Conservation (phyloP, 1,140 invertebrate genomes). For the Muscidifurax raptorellus region DNA sequence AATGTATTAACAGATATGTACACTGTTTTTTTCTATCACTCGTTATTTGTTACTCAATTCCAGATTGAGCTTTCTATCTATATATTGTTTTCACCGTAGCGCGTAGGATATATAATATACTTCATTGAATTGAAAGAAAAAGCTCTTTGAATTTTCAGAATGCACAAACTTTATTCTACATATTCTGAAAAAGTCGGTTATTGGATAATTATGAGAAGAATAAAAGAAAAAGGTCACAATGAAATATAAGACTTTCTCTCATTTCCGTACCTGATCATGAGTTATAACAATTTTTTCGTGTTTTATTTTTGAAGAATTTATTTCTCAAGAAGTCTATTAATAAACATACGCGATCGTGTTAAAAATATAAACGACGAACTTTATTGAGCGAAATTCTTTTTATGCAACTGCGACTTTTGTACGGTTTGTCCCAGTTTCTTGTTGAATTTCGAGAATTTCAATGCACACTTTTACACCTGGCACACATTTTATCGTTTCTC, state of each 20-base stretch:
- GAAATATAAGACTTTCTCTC: neutral
- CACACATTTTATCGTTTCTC: neutral
- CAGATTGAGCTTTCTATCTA: slow-evolving; percentile 42
- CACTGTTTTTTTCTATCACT: slow-evolving; percentile 39
- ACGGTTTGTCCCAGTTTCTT: neutral
- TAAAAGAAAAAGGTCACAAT: slow-evolving; percentile 23
- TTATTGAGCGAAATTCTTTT: neutral
- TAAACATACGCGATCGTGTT: too few species aligned
- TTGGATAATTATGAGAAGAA: slow-evolving; percentile 6
- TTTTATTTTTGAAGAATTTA: neutral
- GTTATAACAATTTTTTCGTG: too few species aligned
- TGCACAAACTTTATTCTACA: slow-evolving; percentile 27
- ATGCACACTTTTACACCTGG: neutral
- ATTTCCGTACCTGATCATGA: neutral
- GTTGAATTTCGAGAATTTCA: neutral
- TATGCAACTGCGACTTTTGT: neutral
- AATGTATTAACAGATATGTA: slow-evolving; percentile 33
- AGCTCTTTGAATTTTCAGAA: slow-evolving; percentile 10
- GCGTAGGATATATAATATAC: neutral
- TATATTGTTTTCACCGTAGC: slow-evolving; percentile 33
- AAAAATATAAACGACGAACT: too few species aligned
- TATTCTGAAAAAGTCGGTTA: slow-evolving; percentile 25
- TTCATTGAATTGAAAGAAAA: slow-evolving; percentile 3
- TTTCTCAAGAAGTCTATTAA: too few species aligned
- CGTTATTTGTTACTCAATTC: slow-evolving; percentile 52